Percentiles rank a stretch among this genome's conserved stretches.
Evolutionary conservation across 2,113 vertebrate species (phyloP).

Genomic region (Tor tambroides): DNA sequence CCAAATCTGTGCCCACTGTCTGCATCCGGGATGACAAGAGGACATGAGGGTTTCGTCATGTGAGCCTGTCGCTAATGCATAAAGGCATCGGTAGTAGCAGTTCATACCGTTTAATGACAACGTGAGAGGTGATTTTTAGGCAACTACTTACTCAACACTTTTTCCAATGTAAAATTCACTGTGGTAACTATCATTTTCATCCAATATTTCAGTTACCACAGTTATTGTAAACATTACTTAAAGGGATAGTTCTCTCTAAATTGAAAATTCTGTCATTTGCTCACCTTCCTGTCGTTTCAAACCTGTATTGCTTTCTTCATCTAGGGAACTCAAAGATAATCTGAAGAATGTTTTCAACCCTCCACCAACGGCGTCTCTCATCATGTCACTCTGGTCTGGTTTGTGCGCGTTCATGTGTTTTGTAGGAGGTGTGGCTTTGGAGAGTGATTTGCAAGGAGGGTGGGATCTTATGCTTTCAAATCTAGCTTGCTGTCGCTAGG

Average conservation of each 20-base stretch:
- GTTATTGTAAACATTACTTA: background rate
- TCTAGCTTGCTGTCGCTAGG: no score
- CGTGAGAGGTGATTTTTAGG: constrained; percentile 68
- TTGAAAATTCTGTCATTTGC: background rate
- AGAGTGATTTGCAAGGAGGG: no score
- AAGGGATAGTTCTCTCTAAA: background rate
- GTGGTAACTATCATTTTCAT: background rate
- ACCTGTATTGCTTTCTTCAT: background rate
- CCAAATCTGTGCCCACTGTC: constrained; percentile 70
- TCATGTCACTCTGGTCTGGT: no score
- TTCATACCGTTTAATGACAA: constrained; percentile 69
- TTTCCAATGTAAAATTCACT: background rate
- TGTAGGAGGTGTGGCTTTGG: no score
- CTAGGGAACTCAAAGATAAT: no score
- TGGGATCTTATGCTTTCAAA: no score
- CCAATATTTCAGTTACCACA: background rate
- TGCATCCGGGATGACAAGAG: constrained; percentile 71
- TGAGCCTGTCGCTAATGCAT: constrained; percentile 69
- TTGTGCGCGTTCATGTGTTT: no score
- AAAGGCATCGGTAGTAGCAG: constrained; percentile 71
- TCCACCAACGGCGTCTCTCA: no score
- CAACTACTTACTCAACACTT: constrained; percentile 24
- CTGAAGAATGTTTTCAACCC: no score
- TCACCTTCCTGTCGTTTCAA: background rate
- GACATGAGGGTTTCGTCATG: constrained; percentile 69